phyloP scores from a whole-genome alignment of 53 echinoderm and acorn worm genomes.

The Holothuria scabra region DNA sequence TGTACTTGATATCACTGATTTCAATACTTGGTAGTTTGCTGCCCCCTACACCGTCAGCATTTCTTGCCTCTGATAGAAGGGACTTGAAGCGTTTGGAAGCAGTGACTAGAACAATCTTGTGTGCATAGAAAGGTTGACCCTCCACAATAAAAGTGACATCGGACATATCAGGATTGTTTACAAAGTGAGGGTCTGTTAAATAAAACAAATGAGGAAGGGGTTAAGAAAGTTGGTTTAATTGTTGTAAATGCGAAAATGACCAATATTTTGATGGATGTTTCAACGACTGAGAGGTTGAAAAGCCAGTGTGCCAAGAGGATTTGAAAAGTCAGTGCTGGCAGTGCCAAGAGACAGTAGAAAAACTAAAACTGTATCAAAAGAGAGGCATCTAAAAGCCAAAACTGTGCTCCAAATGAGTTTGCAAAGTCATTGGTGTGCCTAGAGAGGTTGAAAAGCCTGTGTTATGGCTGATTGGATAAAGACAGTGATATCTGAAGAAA shows the following conservation, averaged over 20 bases:
- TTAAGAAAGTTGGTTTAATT: background rate
- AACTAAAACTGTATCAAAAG: no score
- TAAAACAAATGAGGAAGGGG: background rate
- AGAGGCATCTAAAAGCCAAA: no score
- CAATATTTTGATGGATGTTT: no score
- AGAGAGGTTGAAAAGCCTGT: no score
- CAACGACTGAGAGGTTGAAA: no score
- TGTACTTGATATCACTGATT: constrained; percentile 90
- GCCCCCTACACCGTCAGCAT: constrained; percentile 57
- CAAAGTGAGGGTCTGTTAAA: constrained; percentile 82
- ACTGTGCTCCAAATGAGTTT: no score
- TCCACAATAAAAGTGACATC: constrained; percentile 98
- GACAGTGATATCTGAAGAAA: no score
- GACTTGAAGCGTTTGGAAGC: constrained; percentile 97
- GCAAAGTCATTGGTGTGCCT: no score
- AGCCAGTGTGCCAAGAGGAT: no score
- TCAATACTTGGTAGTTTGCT: constrained; percentile 85
- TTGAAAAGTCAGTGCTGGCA: no score
- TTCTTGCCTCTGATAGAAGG: constrained; percentile 80
- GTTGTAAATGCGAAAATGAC: background rate
- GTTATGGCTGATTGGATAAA: no score
- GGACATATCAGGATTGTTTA: constrained; percentile 98
- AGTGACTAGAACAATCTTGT: constrained; percentile 96
- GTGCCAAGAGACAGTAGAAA: no score
- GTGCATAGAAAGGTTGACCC: constrained; percentile 92